These are phyloP conservation scores for Fopius arisanus DNA, from an alignment of 1,140 invertebrate species.

Conservation along the genomic window DNA sequence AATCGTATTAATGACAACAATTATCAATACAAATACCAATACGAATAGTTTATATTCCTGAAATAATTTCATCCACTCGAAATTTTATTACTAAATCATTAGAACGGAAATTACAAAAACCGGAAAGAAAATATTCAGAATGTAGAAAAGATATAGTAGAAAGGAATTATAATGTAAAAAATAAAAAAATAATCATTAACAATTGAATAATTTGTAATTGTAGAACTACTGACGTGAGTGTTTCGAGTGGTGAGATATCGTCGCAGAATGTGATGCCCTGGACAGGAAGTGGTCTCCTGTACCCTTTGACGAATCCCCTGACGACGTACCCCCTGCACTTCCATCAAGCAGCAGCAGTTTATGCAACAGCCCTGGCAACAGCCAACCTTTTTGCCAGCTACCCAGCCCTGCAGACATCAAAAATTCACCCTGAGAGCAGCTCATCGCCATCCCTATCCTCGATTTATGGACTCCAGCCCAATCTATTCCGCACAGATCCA, in stretches of 20 bases:
- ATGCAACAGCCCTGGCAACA: constrained; percentile 32
- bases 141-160: too few species aligned
- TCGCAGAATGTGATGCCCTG: constrained; percentile 3
- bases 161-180: too few species aligned
- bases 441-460: background rate
- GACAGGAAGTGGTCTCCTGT: background rate
- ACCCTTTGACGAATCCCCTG: constrained; percentile 14
- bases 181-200: too few species aligned
- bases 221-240: constrained; percentile 4
- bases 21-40: too few species aligned
- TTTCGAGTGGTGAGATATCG: background rate
- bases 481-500: background rate
- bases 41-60: too few species aligned
- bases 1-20: too few species aligned
- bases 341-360: constrained; percentile 33
- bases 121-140: too few species aligned
- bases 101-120: too few species aligned
- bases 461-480: constrained; percentile 14
- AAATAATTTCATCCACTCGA: too few species aligned
- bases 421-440: constrained; percentile 7
- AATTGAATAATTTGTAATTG: too few species aligned
- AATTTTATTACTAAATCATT: too few species aligned
- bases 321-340: constrained; percentile 28
- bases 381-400: constrained; percentile 32
- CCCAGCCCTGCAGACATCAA: constrained; percentile 20